Percentiles rank a stretch among this genome's conserved stretches.
Conservation (phyloP, 2,888 invertebrate species). For the Clistopyga incitator region DNA sequence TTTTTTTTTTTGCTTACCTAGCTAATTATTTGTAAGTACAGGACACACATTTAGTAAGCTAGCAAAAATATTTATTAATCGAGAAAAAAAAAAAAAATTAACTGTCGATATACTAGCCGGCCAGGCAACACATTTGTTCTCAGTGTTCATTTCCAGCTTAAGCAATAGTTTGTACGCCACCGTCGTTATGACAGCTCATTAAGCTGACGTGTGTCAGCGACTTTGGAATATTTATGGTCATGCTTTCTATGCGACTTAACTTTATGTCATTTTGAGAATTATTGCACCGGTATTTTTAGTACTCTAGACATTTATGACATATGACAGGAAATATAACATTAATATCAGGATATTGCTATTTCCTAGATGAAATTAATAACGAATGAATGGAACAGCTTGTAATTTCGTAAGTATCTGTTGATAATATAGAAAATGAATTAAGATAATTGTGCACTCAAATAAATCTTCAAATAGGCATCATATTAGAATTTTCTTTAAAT, state of each 20-base stretch:
- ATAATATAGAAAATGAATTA: neutral
- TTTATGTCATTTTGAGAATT: constrained; percentile 1
- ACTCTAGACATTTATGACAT: neutral
- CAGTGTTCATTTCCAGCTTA: too few species aligned
- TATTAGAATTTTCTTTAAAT: too few species aligned
- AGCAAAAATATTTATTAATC: too few species aligned
- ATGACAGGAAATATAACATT: constrained; percentile 1
- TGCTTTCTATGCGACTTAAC: neutral
- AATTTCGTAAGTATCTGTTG: neutral
- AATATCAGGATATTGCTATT: neutral
- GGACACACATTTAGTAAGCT: too few species aligned
- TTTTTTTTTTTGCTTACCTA: too few species aligned
- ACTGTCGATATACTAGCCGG: too few species aligned
- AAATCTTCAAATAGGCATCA: too few species aligned
- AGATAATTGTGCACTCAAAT: too few species aligned
- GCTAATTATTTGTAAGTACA: too few species aligned
- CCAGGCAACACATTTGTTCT: too few species aligned
- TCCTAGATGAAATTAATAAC: neutral
- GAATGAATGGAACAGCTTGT: neutral
- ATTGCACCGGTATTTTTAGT: neutral
- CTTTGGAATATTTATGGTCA: neutral
- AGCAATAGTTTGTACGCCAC: neutral
- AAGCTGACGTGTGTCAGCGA: neutral
- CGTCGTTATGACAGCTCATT: neutral
- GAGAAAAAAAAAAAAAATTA: too few species aligned